A percentile compares a stretch with the other conserved stretches of the same genome.
phyloP scores from a whole-genome alignment of 2,888 invertebrate species.

The Arge pagana region DNA sequence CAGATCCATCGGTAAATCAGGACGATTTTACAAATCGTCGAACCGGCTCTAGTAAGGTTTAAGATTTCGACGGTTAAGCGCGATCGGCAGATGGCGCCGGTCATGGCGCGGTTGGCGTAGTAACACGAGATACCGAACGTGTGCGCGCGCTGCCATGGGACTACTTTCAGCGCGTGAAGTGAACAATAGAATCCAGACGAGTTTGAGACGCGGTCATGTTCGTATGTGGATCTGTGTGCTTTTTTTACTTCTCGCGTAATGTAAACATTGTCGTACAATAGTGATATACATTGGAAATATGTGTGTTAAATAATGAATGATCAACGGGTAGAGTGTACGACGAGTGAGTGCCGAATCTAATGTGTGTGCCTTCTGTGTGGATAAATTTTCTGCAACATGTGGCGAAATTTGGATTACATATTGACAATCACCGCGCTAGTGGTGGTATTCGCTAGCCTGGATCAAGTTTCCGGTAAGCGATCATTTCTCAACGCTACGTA shows the following conservation, averaged over 20 bases:
- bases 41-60: slow-evolving; percentile 22
- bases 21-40: no score
- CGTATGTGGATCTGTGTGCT: slow-evolving; percentile 46
- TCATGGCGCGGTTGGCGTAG: slow-evolving; percentile 35
- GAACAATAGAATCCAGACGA: slow-evolving; percentile 58
- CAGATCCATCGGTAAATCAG: no score
- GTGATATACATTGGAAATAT: slow-evolving; percentile 1
- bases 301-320: slow-evolving; percentile 10
- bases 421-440: slow-evolving; percentile 26
- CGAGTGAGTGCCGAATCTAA: slow-evolving; percentile 48
- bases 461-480: slow-evolving; percentile 34
- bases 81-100: slow-evolving; percentile 31
- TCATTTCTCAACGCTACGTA: no score
- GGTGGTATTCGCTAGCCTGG: slow-evolving; percentile 26
- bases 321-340: not conserved
- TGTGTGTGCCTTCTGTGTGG: slow-evolving; percentile 50
- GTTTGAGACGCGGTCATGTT: slow-evolving; percentile 56
- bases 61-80: slow-evolving; percentile 37
- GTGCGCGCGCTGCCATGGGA: slow-evolving; percentile 52
- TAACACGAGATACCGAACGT: slow-evolving; percentile 44
- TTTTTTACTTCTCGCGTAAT: slow-evolving; percentile 38
- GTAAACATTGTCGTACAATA: slow-evolving; percentile 38
- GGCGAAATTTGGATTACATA: slow-evolving; percentile 54
- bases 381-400: slow-evolving; percentile 49
- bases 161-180: slow-evolving; percentile 58